These are phyloP conservation scores for Hymenopus coronatus DNA, from an alignment of 2,888 invertebrate genomes.

Conservation along the genomic window DNA sequence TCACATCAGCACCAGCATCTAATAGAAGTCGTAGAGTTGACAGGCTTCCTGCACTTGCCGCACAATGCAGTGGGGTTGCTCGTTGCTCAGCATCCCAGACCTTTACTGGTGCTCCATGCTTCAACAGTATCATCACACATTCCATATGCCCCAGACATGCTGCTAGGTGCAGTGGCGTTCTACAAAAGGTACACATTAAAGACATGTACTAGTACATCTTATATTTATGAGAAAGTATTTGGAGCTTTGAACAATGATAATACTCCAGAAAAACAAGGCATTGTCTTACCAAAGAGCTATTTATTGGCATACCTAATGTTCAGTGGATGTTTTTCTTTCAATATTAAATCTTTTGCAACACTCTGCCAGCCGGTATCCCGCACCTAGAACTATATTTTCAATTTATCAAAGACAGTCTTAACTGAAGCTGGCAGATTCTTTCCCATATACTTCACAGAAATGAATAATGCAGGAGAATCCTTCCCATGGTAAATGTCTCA, in stretches of 20 bases:
- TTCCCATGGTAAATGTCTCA: no score
- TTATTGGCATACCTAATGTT: no score
- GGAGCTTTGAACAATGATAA: neutral
- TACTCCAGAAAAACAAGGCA: no score
- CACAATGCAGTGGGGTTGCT: slow-evolving; percentile 75
- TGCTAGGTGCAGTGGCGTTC: slow-evolving; percentile 74
- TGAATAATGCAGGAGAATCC: no score
- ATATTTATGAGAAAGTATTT: neutral
- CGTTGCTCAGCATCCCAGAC: slow-evolving; percentile 68
- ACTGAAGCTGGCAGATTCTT: no score
- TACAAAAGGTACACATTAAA: slow-evolving; percentile 37
- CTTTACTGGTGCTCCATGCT: slow-evolving; percentile 65
- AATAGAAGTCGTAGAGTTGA: slow-evolving; percentile 62
- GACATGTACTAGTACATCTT: neutral
- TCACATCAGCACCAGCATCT: slow-evolving; percentile 73
- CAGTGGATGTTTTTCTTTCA: no score
- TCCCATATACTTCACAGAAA: no score
- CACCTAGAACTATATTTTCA: no score
- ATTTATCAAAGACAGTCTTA: no score
- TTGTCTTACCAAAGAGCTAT: no score
- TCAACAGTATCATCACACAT: slow-evolving; percentile 67
- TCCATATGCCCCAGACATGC: slow-evolving; percentile 71
- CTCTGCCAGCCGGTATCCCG: no score
- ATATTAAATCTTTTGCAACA: no score
- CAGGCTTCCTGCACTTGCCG: slow-evolving; percentile 65